Evolutionary conservation across 1,140 invertebrate species (phyloP), one percentile per base, ranked within the genome.

Genomic region (Leptoteleia sp.): DNA sequence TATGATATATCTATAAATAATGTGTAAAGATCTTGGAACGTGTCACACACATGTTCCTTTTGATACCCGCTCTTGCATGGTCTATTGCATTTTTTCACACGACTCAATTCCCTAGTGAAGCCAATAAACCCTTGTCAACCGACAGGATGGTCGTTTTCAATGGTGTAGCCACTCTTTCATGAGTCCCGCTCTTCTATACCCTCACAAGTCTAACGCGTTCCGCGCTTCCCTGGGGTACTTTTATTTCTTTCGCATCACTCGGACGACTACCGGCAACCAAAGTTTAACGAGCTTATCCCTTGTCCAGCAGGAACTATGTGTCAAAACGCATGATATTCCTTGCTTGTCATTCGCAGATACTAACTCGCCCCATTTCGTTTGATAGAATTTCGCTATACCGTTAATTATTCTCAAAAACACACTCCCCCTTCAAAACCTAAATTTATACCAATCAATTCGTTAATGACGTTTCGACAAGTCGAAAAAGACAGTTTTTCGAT

Each of bases 101-200:
- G 19, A 64, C 35, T 68, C 54, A 64, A 79, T 79, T 75, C 71
- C 67, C 62, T 54, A 67, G 67, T 62, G 67, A 72, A 71, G 67
- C 65, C 77, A 82, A 81, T 85, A 86, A 86, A 86, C 85, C 83
- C 83, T 83, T 81, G 83, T 85, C 83, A 84, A 81, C 71, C 61
- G 59, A 77, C 55, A 67, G 61, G 61, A 78, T 37, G 70, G 45
- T 72, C 71, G 62, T 67, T 61, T 54, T 72, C 61, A 54, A 70
- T 47, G 54, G 59, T 55, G 37, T 43, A 76, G 57, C 71, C 40
- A 71, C 77, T 68, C 57, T 76, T 72, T 57, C 72, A 67, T 68
- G 64, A 67, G 55, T 57, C 54, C 17, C 38, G 27, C 43, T 72
- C 43, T 37, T 62, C 59, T 62, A 43, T 65, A 50, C 37, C 55